Evolutionary conservation across 1,140 invertebrate genomes (phyloP).

Genomic region (Bombus vancouverensis): DNA sequence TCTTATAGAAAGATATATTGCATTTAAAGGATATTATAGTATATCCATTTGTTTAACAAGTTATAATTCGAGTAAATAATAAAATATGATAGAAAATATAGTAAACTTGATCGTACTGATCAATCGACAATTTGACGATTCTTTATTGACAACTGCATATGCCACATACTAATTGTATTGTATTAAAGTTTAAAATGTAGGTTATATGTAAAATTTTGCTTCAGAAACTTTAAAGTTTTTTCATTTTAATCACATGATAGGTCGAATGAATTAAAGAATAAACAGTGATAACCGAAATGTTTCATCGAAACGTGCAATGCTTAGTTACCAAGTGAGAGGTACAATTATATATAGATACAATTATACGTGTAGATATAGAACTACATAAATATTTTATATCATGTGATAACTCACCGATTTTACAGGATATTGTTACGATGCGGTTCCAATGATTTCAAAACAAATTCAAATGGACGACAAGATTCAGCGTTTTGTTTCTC

Average conservation of each 20-base stretch:
- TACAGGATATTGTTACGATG: not conserved
- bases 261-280: not conserved
- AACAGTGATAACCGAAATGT: not conserved
- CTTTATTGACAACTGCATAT: not conserved
- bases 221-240: too few relatives aligned
- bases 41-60: not conserved
- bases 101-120: not conserved
- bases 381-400: not conserved
- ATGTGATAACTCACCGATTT: slow-evolving; percentile 7
- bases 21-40: not conserved
- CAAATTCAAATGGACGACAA: not conserved
- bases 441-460: not conserved
- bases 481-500: not conserved
- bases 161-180: not conserved
- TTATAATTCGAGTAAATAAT: not conserved
- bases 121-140: not conserved
- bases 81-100: not conserved
- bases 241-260: not conserved
- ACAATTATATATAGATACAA: too few relatives aligned
- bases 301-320: not conserved
- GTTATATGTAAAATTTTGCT: not conserved
- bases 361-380: not conserved
- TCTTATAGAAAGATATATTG: not conserved
- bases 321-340: too few relatives aligned
- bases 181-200: not conserved